Evolutionary conservation across 2,797 vertebrate genomes (phyloP), one percentile per base, ranked within the genome.

Genomic region (Iguana delicatissima): DNA sequence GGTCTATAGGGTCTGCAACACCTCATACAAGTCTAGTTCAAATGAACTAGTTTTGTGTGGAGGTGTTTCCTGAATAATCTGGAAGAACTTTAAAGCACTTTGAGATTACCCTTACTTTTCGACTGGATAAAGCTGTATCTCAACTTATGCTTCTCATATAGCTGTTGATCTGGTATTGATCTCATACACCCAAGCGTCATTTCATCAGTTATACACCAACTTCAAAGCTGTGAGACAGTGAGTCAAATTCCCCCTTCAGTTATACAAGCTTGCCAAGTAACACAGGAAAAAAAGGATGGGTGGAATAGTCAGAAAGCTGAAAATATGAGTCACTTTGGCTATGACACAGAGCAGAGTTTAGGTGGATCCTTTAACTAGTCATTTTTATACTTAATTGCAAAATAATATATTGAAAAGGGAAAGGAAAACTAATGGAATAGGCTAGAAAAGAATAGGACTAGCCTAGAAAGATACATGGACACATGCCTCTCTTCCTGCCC

Each of bases 251-350:
- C 42, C 32, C 64, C 80, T 73, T 92, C 55, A 91, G 80, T 86
- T 85, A 79, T 62, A 79, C 20, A 46, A 42, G 14, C 14, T 90
- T 76, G 62, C 35, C 35, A 29, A 82, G 8, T 67, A 73, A 77
- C 73, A 86, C 32, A 62, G 35, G 35, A 46, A 46, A 46, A 80
- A 59, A 62, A 35, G 64, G 2, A 1, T 0, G 0, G 2, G 20
- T 59, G 32, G 38, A 3, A 1, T 0, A 0, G 2, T 0, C 0
- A 83, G 0, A 0, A 42, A 42, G 10, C 50, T 74, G 26, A 50
- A 55, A 69, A 85, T 80, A 10, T 59, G 26, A 73, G 38, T 69
- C 14, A 29, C 72, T 72, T 84, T 7, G 22, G 88, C 57, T 50
- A 62, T 80, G 50, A 29, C 42, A 62, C 18, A 81, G 29, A 18